Base-by-base conservation (phyloP, 37 sponge, comb jelly and placozoan species). In the Mnemiopsis leidyi region DNA sequence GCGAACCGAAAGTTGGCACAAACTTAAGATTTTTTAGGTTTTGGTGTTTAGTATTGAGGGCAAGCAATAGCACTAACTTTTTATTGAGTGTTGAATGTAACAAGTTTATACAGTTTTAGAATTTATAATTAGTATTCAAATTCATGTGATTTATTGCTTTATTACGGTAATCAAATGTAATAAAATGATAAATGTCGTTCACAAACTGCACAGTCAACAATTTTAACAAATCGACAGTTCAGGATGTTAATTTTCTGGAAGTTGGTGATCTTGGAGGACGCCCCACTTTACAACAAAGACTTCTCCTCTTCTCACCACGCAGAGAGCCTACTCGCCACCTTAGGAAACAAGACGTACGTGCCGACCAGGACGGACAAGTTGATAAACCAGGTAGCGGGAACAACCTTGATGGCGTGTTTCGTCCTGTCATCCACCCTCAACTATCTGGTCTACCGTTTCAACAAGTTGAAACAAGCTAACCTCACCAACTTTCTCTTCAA, bases 201-300 rank as follows among this genome's bases (percentile, higher is more conserved):
- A n/a, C n/a, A n/a, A n/a, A n/a, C n/a, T n/a, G n/a, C n/a, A n/a
- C n/a, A n/a, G n/a, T n/a, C n/a, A n/a, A n/a, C n/a, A n/a, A n/a
- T n/a, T n/a, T n/a, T n/a, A n/a, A n/a, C n/a, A n/a, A n/a, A n/a
- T n/a, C n/a, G 13, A 67, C 68, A 67, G 13, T 67, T 21, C 73
- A 71, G 73, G 25, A 77, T 77, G 79, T 77, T 77, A 36, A 77
- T 77, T 34, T 77, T 77, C 35, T 77, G 79, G 79, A 77, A 77
- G 79, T 20, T 77, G 18, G 79, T 77, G 20, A 34, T 31, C 36
- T 21, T 28, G 18, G 79, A 31, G 32, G 79, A 77, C 18, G 79
- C 32, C 26, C 79, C 79, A 3, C 79, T 77, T 9, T 77, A 77
- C 79, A 77, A 32, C 79, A 77, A 77, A 34, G 79, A 77, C 32